Percentiles rank a stretch among this genome's conserved stretches.
These are phyloP conservation scores for Molorchus minor DNA, from an alignment of 2,888 invertebrate species.

Conservation along the genomic window DNA sequence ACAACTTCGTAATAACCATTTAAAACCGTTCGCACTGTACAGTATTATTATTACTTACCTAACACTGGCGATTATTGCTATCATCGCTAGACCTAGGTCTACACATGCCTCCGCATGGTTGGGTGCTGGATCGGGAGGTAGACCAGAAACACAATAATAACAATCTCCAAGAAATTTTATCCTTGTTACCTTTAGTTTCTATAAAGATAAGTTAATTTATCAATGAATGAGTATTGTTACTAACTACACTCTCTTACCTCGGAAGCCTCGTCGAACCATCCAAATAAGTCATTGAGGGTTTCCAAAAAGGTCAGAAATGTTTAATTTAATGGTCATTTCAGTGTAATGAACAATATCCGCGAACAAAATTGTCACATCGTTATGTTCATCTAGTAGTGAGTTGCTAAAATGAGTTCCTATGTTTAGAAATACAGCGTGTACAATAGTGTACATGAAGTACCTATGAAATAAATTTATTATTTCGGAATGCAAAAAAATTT, in stretches of 20 bases:
- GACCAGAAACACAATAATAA: constrained; percentile 91
- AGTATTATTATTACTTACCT: constrained; percentile 69
- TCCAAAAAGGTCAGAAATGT: constrained; percentile 78
- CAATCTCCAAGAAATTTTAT: constrained; percentile 95
- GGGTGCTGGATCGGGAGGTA: constrained; percentile 73
- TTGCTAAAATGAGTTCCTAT: too few relatives aligned
- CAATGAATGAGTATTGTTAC: too few relatives aligned
- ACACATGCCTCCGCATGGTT: constrained; percentile 92
- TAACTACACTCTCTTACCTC: constrained; percentile 69
- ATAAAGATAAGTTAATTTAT: too few relatives aligned
- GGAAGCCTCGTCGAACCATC: constrained; percentile 90
- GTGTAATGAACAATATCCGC: constrained; percentile 96
- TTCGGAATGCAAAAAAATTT: too few relatives aligned
- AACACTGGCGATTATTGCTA: constrained; percentile 84
- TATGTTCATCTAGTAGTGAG: constrained; percentile 86
- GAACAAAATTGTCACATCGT: constrained; percentile 89
- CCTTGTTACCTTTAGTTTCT: constrained; percentile 79
- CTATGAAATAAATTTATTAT: too few relatives aligned
- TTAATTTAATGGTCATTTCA: constrained; percentile 81
- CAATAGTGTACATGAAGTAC: too few relatives aligned
- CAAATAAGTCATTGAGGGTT: constrained; percentile 91
- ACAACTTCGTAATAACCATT: too few relatives aligned
- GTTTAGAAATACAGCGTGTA: too few relatives aligned
- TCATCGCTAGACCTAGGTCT: constrained; percentile 91
- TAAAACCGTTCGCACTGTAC: too few relatives aligned